These are phyloP conservation scores for Nasonovia ribisnigri DNA, from an alignment of 2,888 invertebrate genomes.

Conservation along the genomic window DNA sequence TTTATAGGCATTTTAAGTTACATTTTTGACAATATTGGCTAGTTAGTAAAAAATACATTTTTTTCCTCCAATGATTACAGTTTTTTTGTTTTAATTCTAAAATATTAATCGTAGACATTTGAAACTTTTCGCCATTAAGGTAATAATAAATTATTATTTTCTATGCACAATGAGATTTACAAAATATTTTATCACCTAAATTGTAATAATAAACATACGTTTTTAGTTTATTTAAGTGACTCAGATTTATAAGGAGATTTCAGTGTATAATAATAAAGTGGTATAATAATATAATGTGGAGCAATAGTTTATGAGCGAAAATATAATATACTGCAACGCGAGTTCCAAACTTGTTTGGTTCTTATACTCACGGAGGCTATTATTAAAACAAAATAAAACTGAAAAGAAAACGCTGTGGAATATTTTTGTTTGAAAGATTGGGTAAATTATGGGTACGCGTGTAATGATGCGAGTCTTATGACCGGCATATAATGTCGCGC, in stretches of 20 bases:
- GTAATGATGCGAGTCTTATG: conserved; percentile 60
- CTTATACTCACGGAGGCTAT: background rate
- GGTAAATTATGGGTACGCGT: conserved; percentile 45
- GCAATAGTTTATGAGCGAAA: conserved; percentile 8
- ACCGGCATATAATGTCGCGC: conserved; percentile 20
- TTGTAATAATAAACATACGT: background rate
- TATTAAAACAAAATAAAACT: conserved; percentile 28
- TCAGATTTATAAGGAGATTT: background rate
- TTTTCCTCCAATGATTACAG: too few relatives aligned
- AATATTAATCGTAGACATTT: too few relatives aligned
- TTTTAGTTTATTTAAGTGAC: background rate
- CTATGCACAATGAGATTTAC: too few relatives aligned
- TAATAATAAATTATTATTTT: too few relatives aligned
- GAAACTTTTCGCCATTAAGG: too few relatives aligned
- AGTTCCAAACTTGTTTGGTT: conserved; percentile 23
- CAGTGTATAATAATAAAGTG: background rate
- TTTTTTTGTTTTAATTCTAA: too few relatives aligned
- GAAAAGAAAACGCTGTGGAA: background rate
- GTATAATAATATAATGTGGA: background rate
- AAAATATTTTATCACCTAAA: too few relatives aligned
- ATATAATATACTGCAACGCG: background rate
- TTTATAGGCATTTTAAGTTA: background rate
- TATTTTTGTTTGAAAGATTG: conserved; percentile 59
- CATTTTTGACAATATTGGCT: too few relatives aligned
- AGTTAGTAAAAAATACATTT: too few relatives aligned